phyloP scores from a whole-genome alignment of 2,113 vertebrate species.

The Prunella himalayana region DNA sequence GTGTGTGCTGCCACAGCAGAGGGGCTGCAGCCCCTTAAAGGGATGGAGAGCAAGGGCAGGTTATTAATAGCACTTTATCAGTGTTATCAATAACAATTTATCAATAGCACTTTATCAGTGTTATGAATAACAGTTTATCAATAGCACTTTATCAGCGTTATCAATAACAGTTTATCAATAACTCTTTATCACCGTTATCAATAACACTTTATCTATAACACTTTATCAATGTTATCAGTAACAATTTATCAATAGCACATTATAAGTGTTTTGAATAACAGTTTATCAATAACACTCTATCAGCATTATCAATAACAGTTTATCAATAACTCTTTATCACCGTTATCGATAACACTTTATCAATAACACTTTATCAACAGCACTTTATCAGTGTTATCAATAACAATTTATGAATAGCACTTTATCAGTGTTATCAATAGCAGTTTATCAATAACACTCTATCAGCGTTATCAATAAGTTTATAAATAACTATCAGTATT shows the following conservation, averaged over 20 bases:
- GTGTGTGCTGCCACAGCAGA: accelerated
- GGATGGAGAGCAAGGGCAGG: background rate
- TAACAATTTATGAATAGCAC: background rate
- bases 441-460: no score
- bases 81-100: background rate
- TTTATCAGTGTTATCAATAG: background rate
- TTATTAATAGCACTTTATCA: background rate
- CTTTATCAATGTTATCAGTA: background rate
- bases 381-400: background rate
- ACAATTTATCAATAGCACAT: background rate
- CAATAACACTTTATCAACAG: no score
- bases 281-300: no score
- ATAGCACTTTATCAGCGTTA: background rate
- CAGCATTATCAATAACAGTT: no score
- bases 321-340: no score
- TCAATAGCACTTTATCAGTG: background rate
- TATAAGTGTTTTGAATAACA: background rate
- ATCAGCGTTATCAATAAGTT: no score
- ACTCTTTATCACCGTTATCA: no score
- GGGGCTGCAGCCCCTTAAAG: background rate
- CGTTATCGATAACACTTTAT: background rate
- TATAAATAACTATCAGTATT: no score
- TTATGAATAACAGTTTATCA: background rate
- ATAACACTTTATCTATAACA: background rate
- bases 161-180: background rate